Percentiles rank a stretch among this genome's conserved stretches.
Evolutionary conservation across 2,797 vertebrate genomes (phyloP).

Genomic region (Parambassis ranga): DNA sequence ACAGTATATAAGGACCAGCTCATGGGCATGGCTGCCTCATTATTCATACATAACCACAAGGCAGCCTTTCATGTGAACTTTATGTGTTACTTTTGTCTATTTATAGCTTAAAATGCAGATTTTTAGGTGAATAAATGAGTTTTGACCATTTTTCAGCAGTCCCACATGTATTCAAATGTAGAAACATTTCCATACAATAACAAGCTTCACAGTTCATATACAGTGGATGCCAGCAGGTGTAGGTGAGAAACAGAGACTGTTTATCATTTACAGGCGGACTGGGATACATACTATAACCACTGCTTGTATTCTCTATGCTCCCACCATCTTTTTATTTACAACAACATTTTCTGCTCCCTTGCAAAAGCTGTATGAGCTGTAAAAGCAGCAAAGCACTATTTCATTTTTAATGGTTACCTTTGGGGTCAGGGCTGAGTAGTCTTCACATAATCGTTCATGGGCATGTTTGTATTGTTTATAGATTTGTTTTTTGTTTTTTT

Average conservation of each 20-base stretch:
- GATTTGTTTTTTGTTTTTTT: slow-evolving; percentile 13
- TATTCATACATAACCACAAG: slow-evolving; percentile 51
- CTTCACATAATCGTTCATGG: slow-evolving; percentile 39
- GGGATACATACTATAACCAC: slow-evolving; percentile 39
- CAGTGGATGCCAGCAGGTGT: slow-evolving; percentile 24
- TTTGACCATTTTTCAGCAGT: slow-evolving; percentile 9
- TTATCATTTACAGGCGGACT: slow-evolving; percentile 14
- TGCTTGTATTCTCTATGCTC: slow-evolving; percentile 31
- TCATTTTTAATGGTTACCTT: slow-evolving; percentile 62
- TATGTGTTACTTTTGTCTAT: slow-evolving; percentile 1
- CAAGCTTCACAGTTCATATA: slow-evolving; percentile 13
- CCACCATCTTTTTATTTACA: slow-evolving; percentile 51
- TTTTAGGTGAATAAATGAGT: slow-evolving; percentile 13
- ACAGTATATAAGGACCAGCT: slow-evolving; percentile 23
- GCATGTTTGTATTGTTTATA: slow-evolving; percentile 51
- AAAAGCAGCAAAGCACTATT: slow-evolving; percentile 35
- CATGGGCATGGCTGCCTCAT: slow-evolving; percentile 8
- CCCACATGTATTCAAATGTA: slow-evolving; percentile 40
- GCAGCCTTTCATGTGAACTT: slow-evolving; percentile 21
- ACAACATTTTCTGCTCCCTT: slow-evolving; percentile 36
- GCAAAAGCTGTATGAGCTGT: slow-evolving; percentile 40
- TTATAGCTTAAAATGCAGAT: slow-evolving; percentile 27
- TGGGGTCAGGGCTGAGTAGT: slow-evolving; percentile 40
- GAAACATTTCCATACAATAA: slow-evolving; percentile 20
- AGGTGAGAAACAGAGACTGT: slow-evolving; percentile 18